Evolutionary conservation across 1,140 invertebrate species (phyloP), one percentile per base, ranked within the genome.

Genomic region (Ceratina japonica): DNA sequence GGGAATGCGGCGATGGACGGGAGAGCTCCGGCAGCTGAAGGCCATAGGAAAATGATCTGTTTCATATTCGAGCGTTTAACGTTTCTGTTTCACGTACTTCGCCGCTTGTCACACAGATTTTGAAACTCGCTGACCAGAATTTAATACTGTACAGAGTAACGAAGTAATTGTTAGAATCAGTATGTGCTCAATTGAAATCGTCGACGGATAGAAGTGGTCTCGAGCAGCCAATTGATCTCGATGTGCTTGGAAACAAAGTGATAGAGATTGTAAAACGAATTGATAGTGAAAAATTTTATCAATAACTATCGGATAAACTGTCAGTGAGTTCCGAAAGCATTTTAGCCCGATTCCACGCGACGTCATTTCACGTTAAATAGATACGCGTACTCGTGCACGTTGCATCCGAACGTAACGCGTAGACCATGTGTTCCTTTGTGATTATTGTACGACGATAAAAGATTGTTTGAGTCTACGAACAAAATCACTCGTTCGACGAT

Each of bases 401-500:
- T 7, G 68, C 7, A 20, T 27, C 37, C 10, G 37, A 10, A 71
- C 31, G 10, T 8, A 1, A 59, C 4, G 12, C 7, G 20, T 16
- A 10, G 5, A 58, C 31, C 16, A 3, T 56, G 24, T n/a, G 27
- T 65, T 54, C 52, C 8, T 74, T 74, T 64, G 15, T 52, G 8
- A 16, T 44, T 59, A 73, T 3, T 20, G 24, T 16, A 63, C 18
- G n/a, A 66, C 37, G 22, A 22, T 10, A n/a, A n/a, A 24, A 44
- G 7, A 52, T 49, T 37, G 37, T 37, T 75, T 68, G 44, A 66
- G 44, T 54, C 51, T 64, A 74, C 20, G 7, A 70, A 24, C 68
- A 52, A 54, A 37, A 20, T 51, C 7, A 62, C 13, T 20, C 4
- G 15, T 10, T n/a, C 16, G 3, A 51, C 16, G 37, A 2, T 56